Conservation (phyloP, 2,888 invertebrate species). For the Chirona hameri region DNA sequence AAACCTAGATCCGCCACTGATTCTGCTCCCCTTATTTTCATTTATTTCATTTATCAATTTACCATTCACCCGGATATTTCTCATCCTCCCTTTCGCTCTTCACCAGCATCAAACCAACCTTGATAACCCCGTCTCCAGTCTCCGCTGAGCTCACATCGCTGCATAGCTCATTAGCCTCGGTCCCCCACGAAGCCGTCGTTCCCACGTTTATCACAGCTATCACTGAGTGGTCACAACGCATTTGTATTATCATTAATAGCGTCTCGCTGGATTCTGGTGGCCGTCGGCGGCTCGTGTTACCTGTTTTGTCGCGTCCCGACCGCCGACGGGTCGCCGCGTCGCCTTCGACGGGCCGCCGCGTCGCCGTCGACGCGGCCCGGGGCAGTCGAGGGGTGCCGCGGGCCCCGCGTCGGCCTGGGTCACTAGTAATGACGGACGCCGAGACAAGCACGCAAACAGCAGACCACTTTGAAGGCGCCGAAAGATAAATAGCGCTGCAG, state of each 20-base stretch:
- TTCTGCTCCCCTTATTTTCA: too few species aligned
- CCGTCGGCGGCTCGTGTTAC: slow-evolving; percentile 3
- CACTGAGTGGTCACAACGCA: background rate
- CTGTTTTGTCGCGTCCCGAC: background rate
- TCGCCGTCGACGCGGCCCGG: too few species aligned
- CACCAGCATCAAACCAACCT: too few species aligned
- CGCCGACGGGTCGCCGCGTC: background rate
- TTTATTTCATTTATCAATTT: too few species aligned
- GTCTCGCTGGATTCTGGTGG: background rate
- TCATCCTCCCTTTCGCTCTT: too few species aligned
- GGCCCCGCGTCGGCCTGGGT: background rate
- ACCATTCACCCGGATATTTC: too few species aligned
- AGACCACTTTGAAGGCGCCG: background rate
- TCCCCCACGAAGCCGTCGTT: background rate
- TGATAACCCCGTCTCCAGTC: too few species aligned
- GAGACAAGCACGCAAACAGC: slow-evolving; percentile 5
- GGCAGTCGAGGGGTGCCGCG: too few species aligned
- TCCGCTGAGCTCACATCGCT: too few species aligned
- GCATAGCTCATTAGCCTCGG: background rate
- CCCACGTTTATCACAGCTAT: background rate
- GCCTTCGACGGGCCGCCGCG: too few species aligned
- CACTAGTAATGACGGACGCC: background rate
- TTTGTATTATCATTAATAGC: slow-evolving; percentile 8
- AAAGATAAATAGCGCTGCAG: background rate
- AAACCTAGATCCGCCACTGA: too few species aligned